Base-by-base conservation (phyloP, 2,113 vertebrate species). In the Theropithecus gelada region DNA sequence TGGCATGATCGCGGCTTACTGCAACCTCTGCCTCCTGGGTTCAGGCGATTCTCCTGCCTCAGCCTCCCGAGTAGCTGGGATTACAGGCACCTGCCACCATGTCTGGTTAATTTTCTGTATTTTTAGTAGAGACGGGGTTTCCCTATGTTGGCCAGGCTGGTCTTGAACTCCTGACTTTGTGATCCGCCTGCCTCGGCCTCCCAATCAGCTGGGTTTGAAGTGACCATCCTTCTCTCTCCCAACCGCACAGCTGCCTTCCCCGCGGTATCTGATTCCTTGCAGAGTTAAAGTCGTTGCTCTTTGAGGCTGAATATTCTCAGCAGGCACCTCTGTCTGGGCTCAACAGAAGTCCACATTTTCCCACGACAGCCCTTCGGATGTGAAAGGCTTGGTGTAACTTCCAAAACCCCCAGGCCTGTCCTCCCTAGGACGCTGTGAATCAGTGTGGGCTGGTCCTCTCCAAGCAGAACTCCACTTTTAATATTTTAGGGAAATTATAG, bases 401-500 rank as follows among this genome's bases (percentile, higher is more conserved):
- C 38, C 78, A 18, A 48, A 97, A 87, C 90, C 86, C 92, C 88
- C 78, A 25, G 72, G 25, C 43, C 2, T 14, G 48, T 45, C 72
- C 20, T 86, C 68, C 38, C 5, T 1, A 8, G 12, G 83, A 59
- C 35, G 68, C 22, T 18, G 75, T 35, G 48, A 8, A 23, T 27
- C 8, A 4, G 32, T 3, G 83, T 52, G 68, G 48, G 18, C 32
- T 79, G 38, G 13, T 32, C 48, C 73, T 89, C 75, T 83, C 9
- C 3, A 23, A 66, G 70, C 75, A 72, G 45, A 84, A 48, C 10
- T 78, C 79, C 50, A 48, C 94, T 94, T 95, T 90, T 92, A 93
- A 91, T 95, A 97, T 94, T 97, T 98, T 82, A 97, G 87, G 95
- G 95, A 97, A 94, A 97, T 96, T 78, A 93, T 85, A 90, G 85